A percentile compares a stretch with the other conserved stretches of the same genome.
Evolutionary conservation across 2,888 invertebrate genomes (phyloP).

Genomic region (Cephus pulcher): DNA sequence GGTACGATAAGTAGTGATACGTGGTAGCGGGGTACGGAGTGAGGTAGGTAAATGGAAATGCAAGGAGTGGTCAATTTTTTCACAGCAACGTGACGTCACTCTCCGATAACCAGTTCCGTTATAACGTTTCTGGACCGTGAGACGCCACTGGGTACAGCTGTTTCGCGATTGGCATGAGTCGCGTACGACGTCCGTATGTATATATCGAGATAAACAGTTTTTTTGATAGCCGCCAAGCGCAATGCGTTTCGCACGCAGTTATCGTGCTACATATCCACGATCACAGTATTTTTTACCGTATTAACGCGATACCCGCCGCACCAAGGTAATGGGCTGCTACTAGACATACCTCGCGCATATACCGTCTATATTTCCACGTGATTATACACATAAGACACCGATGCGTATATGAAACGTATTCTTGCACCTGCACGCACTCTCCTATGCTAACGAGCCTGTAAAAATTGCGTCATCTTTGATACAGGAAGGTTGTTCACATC

Average conservation of each 20-base stretch:
- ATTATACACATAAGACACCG: not conserved
- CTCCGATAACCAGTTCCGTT: not conserved
- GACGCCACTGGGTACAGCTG: not conserved
- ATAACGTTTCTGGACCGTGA: not conserved
- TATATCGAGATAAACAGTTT: not conserved
- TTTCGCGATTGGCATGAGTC: not conserved
- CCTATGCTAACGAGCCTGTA: slow-evolving; percentile 54
- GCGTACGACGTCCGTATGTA: not conserved
- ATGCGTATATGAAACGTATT: slow-evolving; percentile 8
- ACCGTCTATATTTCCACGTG: not conserved
- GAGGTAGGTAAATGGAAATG: not conserved
- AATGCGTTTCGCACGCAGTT: not conserved
- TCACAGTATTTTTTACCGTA: not conserved
- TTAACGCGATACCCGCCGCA: not conserved
- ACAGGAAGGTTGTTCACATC: slow-evolving; percentile 55
- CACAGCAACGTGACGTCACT: not conserved
- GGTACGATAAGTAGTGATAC: not conserved
- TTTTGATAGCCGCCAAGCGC: not conserved
- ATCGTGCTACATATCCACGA: not conserved
- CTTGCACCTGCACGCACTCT: slow-evolving; percentile 36
- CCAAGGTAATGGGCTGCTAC: not conserved
- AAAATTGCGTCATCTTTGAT: slow-evolving; percentile 57
- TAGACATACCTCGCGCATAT: not conserved
- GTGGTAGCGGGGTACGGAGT: no score
- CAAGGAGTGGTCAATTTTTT: not conserved